Base-by-base conservation (phyloP, 2,797 vertebrate species). In the Lacerta viridis region DNA sequence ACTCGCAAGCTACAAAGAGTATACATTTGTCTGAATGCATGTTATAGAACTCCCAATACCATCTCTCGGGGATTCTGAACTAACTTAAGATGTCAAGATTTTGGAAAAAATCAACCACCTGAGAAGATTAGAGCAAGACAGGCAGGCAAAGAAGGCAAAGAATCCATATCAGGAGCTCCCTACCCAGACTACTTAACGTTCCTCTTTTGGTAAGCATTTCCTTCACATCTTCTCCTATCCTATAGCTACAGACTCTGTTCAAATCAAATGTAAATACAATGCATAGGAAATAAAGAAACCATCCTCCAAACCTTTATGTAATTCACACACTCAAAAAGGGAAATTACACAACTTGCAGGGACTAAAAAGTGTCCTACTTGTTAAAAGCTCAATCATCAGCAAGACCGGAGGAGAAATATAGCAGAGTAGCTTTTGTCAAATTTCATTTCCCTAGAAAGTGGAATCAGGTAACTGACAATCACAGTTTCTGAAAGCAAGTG, bases 111-210 rank as follows among this genome's bases (percentile, higher is more conserved):
- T 0, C 0, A 7, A 59, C 84, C 86, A 77, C 13, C 1, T 0
- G 4, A 89, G 50, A 29, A 83, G 72, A 82, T 25, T n/a, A 69
- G 46, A 1, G 0, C 1, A 10, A 41, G 72, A 43, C 5, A 74
- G 3, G 0, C 59, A 25, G 2, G 0, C 0, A 80, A 61, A 79
- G 0, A 41, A 20, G 39, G 15, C 74, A 84, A 72, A 3, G 7
- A 29, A 8, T 1, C 39, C 1, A 69, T 68, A 29, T 33, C 68
- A 68, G 23, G 50, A 50, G 55, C 29, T 71, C 9, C 0, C 61
- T 11, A 13, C 69, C 4, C 0, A 0, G 3, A 4, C 11, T 0
- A 3, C 80, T 74, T n/a, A 1, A 11, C 23, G 18, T 68, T 15
- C 80, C 82, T 17, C 15, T 55, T 4, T 0, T 0, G 7, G 59